A percentile compares a stretch with the other conserved stretches of the same genome.
Conservation (phyloP, 2,888 invertebrate genomes). For the Eristalis tenax region DNA sequence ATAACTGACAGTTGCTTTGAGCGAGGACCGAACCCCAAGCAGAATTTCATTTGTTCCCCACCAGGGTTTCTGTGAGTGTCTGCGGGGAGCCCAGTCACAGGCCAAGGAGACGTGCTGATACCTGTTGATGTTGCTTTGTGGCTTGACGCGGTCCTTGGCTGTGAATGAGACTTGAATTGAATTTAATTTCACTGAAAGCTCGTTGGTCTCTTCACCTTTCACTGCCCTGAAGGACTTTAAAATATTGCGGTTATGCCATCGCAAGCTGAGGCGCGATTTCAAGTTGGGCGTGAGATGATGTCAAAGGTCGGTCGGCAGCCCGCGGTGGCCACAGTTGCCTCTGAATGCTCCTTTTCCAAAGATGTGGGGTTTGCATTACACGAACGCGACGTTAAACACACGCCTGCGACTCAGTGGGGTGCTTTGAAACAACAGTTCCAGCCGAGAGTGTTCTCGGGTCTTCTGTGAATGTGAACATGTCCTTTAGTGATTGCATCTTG, state of each 20-base stretch:
- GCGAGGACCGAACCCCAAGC: background rate
- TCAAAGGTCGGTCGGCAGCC: background rate
- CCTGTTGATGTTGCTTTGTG: no score
- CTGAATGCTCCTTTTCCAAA: no score
- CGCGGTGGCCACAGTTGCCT: background rate
- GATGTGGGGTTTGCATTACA: no score
- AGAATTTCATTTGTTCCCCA: background rate
- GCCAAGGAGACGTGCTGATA: background rate
- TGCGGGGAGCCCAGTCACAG: background rate
- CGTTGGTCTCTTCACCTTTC: no score
- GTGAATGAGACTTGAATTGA: background rate
- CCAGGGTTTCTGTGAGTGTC: background rate
- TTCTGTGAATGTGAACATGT: no score
- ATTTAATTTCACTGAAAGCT: background rate
- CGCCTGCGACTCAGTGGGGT: no score
- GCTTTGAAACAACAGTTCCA: no score
- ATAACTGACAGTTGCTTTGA: background rate
- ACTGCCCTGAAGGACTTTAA: background rate
- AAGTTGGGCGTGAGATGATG: background rate
- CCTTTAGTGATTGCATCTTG: no score
- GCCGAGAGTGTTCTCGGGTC: no score
- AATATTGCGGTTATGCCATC: background rate
- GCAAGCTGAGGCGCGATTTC: background rate
- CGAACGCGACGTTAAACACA: no score
- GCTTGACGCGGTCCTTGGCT: background rate